phyloP scores from a whole-genome alignment of 2,113 vertebrate genomes.

The Corythornis madagascariensis region DNA sequence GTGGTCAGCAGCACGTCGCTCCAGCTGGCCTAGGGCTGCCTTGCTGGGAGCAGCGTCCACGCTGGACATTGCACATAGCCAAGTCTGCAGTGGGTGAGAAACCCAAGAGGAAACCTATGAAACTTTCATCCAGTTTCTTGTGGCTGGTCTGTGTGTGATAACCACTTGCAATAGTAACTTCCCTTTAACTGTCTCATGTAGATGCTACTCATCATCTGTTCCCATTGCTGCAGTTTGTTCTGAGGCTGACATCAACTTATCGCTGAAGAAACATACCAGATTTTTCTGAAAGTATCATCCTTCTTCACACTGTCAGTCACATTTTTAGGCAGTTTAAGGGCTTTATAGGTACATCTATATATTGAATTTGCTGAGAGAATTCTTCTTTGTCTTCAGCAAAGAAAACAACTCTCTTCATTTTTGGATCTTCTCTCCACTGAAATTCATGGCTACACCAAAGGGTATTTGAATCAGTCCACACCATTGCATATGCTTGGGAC shows the following conservation, averaged over 20 bases:
- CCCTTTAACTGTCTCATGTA: background rate
- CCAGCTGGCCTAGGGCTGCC: background rate
- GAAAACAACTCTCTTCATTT: too few species aligned
- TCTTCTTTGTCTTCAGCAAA: background rate
- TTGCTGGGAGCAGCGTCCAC: accelerated
- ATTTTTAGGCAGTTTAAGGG: too few species aligned
- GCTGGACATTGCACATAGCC: accelerated
- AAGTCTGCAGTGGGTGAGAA: background rate
- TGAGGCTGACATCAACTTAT: background rate
- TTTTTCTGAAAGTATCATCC: too few species aligned
- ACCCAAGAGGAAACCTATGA: background rate
- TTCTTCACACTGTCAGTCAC: too few species aligned
- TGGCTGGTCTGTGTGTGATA: background rate
- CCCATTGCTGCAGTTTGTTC: background rate
- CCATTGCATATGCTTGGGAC: too few species aligned
- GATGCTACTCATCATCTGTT: background rate
- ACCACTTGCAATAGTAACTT: background rate
- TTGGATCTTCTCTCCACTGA: too few species aligned
- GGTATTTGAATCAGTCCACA: too few species aligned
- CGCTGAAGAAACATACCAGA: background rate
- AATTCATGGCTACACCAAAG: background rate
- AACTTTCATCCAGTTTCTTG: background rate
- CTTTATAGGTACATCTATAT: too few species aligned
- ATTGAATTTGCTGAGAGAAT: too few species aligned
- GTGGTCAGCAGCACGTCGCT: accelerated